phyloP scores from a whole-genome alignment of 2,888 invertebrate genomes.

The Drosophila testacea region DNA sequence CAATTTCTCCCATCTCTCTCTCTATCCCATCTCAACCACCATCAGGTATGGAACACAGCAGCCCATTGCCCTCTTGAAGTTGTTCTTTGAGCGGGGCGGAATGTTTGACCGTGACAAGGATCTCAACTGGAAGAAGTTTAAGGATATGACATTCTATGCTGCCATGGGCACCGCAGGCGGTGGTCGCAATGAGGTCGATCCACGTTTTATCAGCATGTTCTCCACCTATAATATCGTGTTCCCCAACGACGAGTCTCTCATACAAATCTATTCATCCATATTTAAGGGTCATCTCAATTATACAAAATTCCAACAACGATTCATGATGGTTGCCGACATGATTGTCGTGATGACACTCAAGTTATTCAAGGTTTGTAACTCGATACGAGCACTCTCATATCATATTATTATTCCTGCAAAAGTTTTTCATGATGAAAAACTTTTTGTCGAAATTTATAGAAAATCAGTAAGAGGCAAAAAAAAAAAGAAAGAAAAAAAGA shows the following conservation, averaged over 20 bases:
- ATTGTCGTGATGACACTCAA: slow-evolving; percentile 92
- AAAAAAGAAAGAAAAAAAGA: slow-evolving; percentile 16
- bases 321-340: slow-evolving; percentile 88
- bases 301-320: slow-evolving; percentile 88
- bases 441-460: slow-evolving; percentile 19
- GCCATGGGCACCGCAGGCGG: slow-evolving; percentile 96
- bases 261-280: slow-evolving; percentile 93
- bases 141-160: slow-evolving; percentile 91
- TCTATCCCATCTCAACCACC: no score
- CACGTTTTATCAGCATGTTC: slow-evolving; percentile 96
- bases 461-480: slow-evolving; percentile 13
- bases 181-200: slow-evolving; percentile 95
- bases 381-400: slow-evolving; percentile 5
- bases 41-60: slow-evolving; percentile 94
- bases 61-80: slow-evolving; percentile 95
- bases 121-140: slow-evolving; percentile 94
- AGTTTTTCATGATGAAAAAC: background rate
- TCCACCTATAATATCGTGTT: slow-evolving; percentile 94
- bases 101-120: slow-evolving; percentile 96
- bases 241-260: slow-evolving; percentile 91
- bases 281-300: slow-evolving; percentile 90
- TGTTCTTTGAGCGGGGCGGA: slow-evolving; percentile 94
- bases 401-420: background rate
- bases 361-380: slow-evolving; percentile 89
- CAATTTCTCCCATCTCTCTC: background rate